Conservation (phyloP, 2,113 vertebrate genomes). For the Calypte anna region DNA sequence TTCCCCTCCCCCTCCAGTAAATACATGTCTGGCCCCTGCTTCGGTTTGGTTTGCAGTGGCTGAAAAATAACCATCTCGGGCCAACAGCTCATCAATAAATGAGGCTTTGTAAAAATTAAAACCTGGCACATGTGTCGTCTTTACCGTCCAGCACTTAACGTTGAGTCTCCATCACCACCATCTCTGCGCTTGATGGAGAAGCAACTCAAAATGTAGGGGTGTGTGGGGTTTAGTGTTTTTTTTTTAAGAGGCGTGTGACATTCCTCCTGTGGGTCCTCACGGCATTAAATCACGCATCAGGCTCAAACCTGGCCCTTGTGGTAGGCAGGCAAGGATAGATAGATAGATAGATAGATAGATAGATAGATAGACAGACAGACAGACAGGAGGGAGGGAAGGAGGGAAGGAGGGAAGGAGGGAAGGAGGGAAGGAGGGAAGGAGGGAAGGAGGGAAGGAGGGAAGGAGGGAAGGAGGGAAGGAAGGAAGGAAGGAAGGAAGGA, state of each 20-base stretch:
- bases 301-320: neutral
- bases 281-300: neutral
- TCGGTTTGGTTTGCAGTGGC: conserved; percentile 51
- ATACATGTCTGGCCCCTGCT: conserved; percentile 50
- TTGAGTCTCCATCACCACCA: neutral
- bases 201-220: neutral
- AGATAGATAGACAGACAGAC: neutral
- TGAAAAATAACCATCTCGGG: conserved; percentile 59
- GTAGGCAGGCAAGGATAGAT: neutral
- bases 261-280: neutral
- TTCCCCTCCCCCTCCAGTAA: conserved; percentile 53
- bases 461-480: neutral
- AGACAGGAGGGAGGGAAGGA: neutral
- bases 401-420: no score
- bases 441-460: no score
- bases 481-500: neutral
- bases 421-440: neutral
- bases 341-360: no score
- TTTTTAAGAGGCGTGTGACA: neutral
- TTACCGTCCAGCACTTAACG: neutral
- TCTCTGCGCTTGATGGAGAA: neutral
- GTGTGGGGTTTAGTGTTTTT: neutral
- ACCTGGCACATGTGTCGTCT: neutral
- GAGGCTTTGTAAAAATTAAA: conserved; percentile 14
- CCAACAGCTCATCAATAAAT: neutral